These are phyloP conservation scores for Otocyon megalotis DNA, from an alignment of 2,113 vertebrate genomes.

Conservation along the genomic window DNA sequence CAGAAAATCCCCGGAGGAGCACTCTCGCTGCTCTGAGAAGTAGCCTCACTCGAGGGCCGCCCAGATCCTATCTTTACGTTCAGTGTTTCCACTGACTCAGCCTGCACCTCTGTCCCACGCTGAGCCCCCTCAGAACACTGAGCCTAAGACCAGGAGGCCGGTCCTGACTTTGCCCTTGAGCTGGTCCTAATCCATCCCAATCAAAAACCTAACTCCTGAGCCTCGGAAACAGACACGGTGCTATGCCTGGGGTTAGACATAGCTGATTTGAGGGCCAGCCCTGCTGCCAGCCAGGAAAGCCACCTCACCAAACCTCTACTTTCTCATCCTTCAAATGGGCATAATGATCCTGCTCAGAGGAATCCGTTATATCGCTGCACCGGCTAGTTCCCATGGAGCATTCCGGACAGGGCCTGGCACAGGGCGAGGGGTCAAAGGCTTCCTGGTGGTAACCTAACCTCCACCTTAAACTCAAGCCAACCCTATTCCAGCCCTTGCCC, in stretches of 20 bases:
- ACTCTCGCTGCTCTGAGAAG: neutral
- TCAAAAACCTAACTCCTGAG: neutral
- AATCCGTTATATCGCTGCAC: neutral
- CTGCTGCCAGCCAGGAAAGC: neutral
- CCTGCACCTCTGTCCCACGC: neutral
- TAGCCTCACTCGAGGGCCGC: neutral
- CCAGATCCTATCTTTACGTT: neutral
- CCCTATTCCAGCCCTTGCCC: neutral
- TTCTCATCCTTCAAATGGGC: neutral
- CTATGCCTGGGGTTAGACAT: neutral
- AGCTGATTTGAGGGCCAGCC: neutral
- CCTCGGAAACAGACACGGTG: neutral
- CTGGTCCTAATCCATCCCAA: neutral
- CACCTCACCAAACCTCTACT: neutral
- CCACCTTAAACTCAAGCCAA: neutral
- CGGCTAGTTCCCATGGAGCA: too few relatives aligned
- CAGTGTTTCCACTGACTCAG: neutral
- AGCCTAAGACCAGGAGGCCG: neutral
- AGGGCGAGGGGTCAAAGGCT: neutral
- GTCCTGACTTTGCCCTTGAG: neutral
- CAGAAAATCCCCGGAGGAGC: neutral
- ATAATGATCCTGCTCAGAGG: neutral
- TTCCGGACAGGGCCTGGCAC: neutral
- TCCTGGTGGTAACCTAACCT: neutral
- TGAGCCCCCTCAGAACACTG: neutral